A percentile compares a stretch with the other conserved stretches of the same genome.
These are phyloP conservation scores for Hypsibius dujardini DNA, from an alignment of 1,140 invertebrate genomes.

Conservation along the genomic window DNA sequence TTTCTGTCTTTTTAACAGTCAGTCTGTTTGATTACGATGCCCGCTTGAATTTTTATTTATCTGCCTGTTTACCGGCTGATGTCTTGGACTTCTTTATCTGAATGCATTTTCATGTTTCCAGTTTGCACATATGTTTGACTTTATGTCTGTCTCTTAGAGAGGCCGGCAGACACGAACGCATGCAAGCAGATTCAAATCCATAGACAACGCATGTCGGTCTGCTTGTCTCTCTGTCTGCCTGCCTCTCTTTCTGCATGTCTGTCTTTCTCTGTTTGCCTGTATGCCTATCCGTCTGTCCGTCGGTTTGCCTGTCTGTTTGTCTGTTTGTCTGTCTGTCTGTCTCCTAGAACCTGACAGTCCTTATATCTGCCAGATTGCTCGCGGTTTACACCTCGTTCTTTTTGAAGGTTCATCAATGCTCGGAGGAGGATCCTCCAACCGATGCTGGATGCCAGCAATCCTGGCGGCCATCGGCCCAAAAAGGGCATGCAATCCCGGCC, in stretches of 20 bases:
- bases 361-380: too few species aligned
- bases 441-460: conserved; percentile 51
- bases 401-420: conserved; percentile 83
- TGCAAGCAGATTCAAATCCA: too few species aligned
- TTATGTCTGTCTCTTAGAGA: too few species aligned
- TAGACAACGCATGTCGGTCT: too few species aligned
- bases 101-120: too few species aligned
- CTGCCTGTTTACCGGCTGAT: too few species aligned
- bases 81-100: too few species aligned
- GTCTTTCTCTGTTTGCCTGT: conserved; percentile 19
- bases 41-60: conserved; percentile 19
- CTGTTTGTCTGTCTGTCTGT: conserved; percentile 21
- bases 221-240: conserved; percentile 18
- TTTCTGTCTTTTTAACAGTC: neutral
- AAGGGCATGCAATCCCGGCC: conserved; percentile 22
- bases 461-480: conserved; percentile 31
- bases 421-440: conserved; percentile 72
- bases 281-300: conserved; percentile 17
- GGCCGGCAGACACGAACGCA: too few species aligned
- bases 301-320: conserved; percentile 18
- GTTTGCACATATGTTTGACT: too few species aligned
- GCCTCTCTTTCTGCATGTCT: conserved; percentile 19
- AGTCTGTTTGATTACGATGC: neutral
- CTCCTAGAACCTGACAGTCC: too few species aligned
- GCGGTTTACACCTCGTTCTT: too few species aligned